A percentile compares a stretch with the other conserved stretches of the same genome.
phyloP scores from a whole-genome alignment of 2,888 invertebrate species.

The Eristalis tenax region DNA sequence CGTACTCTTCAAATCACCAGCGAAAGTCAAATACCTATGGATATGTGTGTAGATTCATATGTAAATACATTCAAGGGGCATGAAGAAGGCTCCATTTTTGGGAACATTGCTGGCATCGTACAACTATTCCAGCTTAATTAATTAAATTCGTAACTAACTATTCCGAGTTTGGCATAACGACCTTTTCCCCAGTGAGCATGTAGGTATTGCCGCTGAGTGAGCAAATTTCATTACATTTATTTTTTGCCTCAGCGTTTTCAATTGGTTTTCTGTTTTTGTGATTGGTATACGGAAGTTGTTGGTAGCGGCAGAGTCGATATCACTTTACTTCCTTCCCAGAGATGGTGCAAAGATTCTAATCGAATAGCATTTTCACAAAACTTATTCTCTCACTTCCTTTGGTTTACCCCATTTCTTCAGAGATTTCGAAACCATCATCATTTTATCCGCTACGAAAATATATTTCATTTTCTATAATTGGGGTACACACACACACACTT shows the following conservation, averaged over 20 bases:
- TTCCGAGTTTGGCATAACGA: constrained; percentile 45
- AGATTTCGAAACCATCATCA: neutral
- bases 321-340: neutral
- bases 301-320: neutral
- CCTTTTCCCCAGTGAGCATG: neutral
- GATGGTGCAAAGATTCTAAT: neutral
- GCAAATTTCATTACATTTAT: neutral
- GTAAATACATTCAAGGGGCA: neutral
- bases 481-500: neutral
- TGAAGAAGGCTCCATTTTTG: neutral
- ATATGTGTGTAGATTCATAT: neutral
- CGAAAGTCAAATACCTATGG: neutral
- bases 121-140: constrained; percentile 62
- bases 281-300: neutral
- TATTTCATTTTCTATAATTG: neutral
- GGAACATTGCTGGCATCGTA: constrained; percentile 14
- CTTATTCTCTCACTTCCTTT: neutral
- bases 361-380: neutral
- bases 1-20: neutral
- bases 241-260: neutral
- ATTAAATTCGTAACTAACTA: constrained; percentile 60
- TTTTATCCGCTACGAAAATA: neutral
- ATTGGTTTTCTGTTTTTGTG: neutral
- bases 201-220: neutral
- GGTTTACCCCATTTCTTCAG: neutral